Percentiles rank a stretch among this genome's conserved stretches.
phyloP scores from a whole-genome alignment of 2,888 invertebrate species.

The Acholoe squamosa region DNA sequence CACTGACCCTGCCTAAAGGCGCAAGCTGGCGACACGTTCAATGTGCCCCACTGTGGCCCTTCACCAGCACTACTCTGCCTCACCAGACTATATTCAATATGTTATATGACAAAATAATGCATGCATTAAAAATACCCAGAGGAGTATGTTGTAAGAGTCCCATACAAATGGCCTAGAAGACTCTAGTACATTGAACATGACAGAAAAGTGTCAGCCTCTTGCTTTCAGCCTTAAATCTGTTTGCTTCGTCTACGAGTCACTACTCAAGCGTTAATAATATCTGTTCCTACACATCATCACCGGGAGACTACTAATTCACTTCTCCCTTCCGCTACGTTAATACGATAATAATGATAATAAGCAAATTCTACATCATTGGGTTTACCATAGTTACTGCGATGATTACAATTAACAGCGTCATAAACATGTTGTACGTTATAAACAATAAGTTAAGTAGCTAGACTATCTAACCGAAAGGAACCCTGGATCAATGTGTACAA shows the following conservation, averaged over 20 bases:
- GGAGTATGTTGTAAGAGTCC: background rate
- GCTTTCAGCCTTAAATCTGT: constrained; percentile 52
- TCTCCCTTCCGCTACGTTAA: constrained; percentile 21
- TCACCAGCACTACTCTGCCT: background rate
- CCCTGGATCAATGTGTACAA: background rate
- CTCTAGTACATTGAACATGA: constrained; percentile 28
- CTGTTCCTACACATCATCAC: constrained; percentile 38
- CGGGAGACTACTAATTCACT: constrained; percentile 42
- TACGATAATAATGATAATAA: constrained; percentile 37
- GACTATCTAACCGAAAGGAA: background rate
- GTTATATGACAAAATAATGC: background rate
- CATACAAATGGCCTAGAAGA: constrained; percentile 5
- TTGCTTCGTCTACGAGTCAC: constrained; percentile 9
- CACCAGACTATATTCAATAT: background rate
- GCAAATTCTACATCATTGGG: constrained; percentile 45
- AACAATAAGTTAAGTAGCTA: constrained; percentile 42
- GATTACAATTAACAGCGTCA: constrained; percentile 43
- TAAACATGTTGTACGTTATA: constrained; percentile 18
- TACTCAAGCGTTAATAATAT: constrained; percentile 49
- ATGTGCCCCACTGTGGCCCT: no score
- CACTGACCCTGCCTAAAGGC: no score
- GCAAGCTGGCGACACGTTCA: no score
- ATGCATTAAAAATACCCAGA: constrained; percentile 27
- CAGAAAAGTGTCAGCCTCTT: constrained; percentile 60
- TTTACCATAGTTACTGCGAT: constrained; percentile 36